phyloP scores from a whole-genome alignment of 2,797 vertebrate species.

The Sebastiscus tertius region DNA sequence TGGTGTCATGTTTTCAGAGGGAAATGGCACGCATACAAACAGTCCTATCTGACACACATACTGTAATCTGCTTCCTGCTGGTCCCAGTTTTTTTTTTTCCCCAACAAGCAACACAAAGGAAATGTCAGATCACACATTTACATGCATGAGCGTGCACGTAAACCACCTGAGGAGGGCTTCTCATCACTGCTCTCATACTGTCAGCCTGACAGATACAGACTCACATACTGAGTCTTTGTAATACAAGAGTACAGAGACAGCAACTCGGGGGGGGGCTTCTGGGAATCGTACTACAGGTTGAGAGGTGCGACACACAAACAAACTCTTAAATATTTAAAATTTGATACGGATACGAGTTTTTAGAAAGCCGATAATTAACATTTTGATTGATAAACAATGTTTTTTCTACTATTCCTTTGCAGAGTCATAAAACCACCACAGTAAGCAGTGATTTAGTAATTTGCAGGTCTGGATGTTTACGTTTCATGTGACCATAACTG shows the following conservation, averaged over 20 bases:
- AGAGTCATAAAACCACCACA: background rate
- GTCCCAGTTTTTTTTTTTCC: background rate
- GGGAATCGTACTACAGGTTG: conserved; percentile 18
- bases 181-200: conserved; percentile 15
- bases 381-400: background rate
- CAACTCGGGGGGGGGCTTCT: background rate
- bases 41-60: background rate
- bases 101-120: conserved; percentile 4
- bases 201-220: conserved; percentile 26
- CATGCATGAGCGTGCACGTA: background rate
- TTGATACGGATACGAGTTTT: background rate
- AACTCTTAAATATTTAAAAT: background rate
- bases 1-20: background rate
- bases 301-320: background rate
- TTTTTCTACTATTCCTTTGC: background rate
- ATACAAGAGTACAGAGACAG: background rate
- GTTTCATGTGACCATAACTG: background rate
- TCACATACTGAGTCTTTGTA: conserved; percentile 8
- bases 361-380: too few relatives aligned
- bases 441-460: background rate
- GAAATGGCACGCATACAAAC: conserved; percentile 4
- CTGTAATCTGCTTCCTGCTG: background rate
- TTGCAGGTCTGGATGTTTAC: background rate
- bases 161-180: conserved; percentile 35
- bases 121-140: background rate